Conservation (phyloP, 2,797 vertebrate genomes). For the Sebastes melanostomus region DNA sequence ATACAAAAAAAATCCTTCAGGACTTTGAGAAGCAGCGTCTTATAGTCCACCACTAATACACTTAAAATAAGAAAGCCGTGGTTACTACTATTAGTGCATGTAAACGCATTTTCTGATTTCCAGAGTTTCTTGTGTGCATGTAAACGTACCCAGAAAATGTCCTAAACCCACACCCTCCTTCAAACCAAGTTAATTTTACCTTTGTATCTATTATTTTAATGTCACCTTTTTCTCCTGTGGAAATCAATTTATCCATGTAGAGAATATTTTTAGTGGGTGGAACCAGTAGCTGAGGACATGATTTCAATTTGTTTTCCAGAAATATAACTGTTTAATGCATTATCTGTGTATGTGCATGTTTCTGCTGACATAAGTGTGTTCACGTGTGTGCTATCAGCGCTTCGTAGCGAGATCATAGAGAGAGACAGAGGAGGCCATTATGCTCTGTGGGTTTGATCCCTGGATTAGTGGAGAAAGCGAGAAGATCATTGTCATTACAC, state of each 20-base stretch:
- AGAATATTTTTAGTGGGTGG: not conserved
- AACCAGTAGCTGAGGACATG: not conserved
- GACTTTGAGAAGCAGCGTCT: not conserved
- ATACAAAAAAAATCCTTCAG: not conserved
- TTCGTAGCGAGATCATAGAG: not conserved
- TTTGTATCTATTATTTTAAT: not conserved
- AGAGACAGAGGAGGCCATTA: slow-evolving; percentile 1
- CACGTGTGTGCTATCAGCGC: not conserved
- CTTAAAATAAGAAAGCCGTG: not conserved
- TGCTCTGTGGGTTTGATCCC: not conserved
- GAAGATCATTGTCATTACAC: slow-evolving; percentile 68
- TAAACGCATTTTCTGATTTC: not conserved
- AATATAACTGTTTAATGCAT: not conserved
- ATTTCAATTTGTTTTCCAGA: not conserved
- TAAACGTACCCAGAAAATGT: not conserved
- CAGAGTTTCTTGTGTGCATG: no score
- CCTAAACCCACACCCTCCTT: not conserved
- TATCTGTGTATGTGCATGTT: not conserved
- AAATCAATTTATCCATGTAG: not conserved
- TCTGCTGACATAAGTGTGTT: not conserved
- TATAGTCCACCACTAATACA: not conserved
- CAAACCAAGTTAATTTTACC: not conserved
- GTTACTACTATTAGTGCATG: not conserved
- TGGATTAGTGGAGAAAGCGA: slow-evolving; percentile 57
- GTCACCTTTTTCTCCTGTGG: not conserved